phyloP scores from a whole-genome alignment of 2,888 invertebrate genomes.

The Digitonthophagus gazella region DNA sequence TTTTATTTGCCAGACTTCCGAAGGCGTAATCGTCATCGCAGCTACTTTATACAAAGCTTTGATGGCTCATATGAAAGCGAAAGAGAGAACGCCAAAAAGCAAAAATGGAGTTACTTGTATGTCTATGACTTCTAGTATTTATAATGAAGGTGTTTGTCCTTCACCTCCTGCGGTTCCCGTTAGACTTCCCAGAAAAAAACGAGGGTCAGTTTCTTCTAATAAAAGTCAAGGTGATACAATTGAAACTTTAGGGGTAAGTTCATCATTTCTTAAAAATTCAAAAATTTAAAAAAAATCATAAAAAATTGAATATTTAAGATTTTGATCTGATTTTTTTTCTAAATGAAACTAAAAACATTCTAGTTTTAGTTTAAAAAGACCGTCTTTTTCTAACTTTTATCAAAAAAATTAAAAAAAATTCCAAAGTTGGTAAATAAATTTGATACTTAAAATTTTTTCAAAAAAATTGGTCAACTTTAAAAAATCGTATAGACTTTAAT shows the following conservation, averaged over 20 bases:
- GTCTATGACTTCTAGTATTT: conserved; percentile 67
- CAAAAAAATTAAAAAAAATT: too few relatives aligned
- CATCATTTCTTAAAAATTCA: neutral
- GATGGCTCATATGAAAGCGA: conserved; percentile 74
- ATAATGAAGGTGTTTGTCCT: conserved; percentile 40
- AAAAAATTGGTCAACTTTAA: too few relatives aligned
- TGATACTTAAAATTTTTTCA: too few relatives aligned
- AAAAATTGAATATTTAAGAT: too few relatives aligned
- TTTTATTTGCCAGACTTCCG: conserved; percentile 84
- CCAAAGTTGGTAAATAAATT: too few relatives aligned
- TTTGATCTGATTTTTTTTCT: too few relatives aligned
- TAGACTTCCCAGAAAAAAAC: conserved; percentile 74
- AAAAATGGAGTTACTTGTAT: conserved; percentile 75
- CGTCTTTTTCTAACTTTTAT: too few relatives aligned
- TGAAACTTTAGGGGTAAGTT: conserved; percentile 35
- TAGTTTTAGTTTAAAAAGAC: too few relatives aligned
- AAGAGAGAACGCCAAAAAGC: conserved; percentile 63
- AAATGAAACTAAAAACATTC: too few relatives aligned
- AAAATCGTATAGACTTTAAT: too few relatives aligned
- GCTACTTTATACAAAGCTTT: conserved; percentile 87
- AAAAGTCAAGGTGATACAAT: conserved; percentile 26
- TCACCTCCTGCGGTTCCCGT: conserved; percentile 53
- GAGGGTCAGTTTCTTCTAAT: conserved; percentile 60
- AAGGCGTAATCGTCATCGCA: conserved; percentile 88
- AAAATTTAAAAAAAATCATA: too few relatives aligned